phyloP scores from a whole-genome alignment of 1,140 invertebrate species.

The Leucophenga varia region DNA sequence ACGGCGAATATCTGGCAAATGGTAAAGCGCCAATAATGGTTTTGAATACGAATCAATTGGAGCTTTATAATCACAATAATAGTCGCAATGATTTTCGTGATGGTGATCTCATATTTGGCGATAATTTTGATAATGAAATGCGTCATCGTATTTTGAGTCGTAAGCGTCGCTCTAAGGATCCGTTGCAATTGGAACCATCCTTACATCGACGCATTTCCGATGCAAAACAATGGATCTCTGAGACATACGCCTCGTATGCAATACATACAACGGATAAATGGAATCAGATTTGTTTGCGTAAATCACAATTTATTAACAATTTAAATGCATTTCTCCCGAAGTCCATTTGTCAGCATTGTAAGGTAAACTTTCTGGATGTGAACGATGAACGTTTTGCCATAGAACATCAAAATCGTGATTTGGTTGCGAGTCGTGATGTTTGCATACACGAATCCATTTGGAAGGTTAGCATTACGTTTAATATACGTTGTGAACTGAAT shows the following conservation, averaged over 20 bases:
- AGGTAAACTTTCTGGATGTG: constrained; percentile 73
- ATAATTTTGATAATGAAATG: constrained; percentile 54
- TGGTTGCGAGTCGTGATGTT: constrained; percentile 76
- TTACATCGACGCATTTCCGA: constrained; percentile 57
- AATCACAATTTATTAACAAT: constrained; percentile 77
- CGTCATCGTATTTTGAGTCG: constrained; percentile 58
- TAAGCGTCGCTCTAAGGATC: constrained; percentile 61
- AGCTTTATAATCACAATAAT: constrained; percentile 20
- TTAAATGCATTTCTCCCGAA: constrained; percentile 73
- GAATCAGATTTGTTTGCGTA: constrained; percentile 74
- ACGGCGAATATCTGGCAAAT: constrained; percentile 15
- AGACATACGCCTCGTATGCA: constrained; percentile 79
- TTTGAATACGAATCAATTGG: constrained; percentile 17
- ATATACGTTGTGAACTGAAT: constrained; percentile 64
- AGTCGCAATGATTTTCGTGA: constrained; percentile 44
- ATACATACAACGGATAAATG: constrained; percentile 77
- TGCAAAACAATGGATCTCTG: constrained; percentile 79
- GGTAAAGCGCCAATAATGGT: not conserved
- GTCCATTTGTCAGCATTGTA: constrained; percentile 71
- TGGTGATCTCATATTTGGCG: constrained; percentile 51
- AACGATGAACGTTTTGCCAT: constrained; percentile 77
- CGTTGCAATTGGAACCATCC: constrained; percentile 28
- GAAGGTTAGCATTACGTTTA: constrained; percentile 75
- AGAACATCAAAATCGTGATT: constrained; percentile 74
- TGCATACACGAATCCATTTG: constrained; percentile 79